A percentile compares a stretch with the other conserved stretches of the same genome.
phyloP scores from a whole-genome alignment of 1,140 invertebrate species.

The Cydia splendana region DNA sequence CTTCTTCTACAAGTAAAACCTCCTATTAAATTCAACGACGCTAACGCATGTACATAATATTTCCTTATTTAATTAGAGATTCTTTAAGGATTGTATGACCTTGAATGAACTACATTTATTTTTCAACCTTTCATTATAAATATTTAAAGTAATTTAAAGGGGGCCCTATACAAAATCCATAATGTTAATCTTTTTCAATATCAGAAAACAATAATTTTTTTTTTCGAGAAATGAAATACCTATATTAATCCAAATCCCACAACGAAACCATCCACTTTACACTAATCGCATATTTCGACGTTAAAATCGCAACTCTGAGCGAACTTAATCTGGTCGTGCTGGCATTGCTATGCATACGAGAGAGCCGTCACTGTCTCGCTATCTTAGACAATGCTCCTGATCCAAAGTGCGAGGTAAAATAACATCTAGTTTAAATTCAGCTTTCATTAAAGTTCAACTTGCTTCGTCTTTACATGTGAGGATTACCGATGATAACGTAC shows the following conservation, averaged over 20 bases:
- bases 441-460: slow-evolving; percentile 25
- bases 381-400: slow-evolving; percentile 28
- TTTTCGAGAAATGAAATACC: no score
- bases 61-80: no score
- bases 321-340: not conserved
- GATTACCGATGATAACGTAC: not conserved
- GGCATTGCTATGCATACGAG: slow-evolving; percentile 29
- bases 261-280: not conserved
- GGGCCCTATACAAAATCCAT: no score
- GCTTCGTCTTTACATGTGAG: slow-evolving; percentile 2
- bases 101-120: no score
- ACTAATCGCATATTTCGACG: not conserved
- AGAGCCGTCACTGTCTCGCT: slow-evolving; percentile 9
- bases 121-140: no score
- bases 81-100: no score
- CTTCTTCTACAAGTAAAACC: no score
- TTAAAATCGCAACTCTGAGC: not conserved
- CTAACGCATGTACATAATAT: no score
- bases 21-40: no score
- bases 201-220: no score
- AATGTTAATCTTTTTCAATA: no score
- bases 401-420: slow-evolving; percentile 9
- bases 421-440: slow-evolving; percentile 18
- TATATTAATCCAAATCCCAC: not conserved
- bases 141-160: no score